A percentile compares a stretch with the other conserved stretches of the same genome.
Conservation (phyloP, 1,140 invertebrate genomes). For the Dufourea novaeangliae region DNA sequence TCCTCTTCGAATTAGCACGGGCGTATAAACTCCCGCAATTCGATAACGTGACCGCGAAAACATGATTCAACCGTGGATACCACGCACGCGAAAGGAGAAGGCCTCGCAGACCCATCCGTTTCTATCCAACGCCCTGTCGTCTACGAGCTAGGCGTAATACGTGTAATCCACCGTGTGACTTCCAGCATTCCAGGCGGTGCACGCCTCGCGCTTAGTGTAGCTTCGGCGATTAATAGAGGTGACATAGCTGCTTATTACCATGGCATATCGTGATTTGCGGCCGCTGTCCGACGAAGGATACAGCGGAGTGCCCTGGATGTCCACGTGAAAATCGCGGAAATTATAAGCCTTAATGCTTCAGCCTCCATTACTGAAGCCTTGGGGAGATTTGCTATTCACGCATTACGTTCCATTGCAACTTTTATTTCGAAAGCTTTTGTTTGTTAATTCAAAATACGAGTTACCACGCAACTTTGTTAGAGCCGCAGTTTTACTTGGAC, state of each 20-base stretch:
- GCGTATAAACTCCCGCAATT: conserved; percentile 44
- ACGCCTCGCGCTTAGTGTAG: conserved; percentile 14
- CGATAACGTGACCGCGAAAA: conserved; percentile 41
- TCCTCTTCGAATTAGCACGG: conserved; percentile 39
- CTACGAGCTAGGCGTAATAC: neutral
- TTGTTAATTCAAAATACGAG: neutral
- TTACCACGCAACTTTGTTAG: neutral
- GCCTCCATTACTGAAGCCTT: neutral
- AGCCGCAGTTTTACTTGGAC: neutral
- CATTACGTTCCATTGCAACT: neutral
- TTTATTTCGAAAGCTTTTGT: neutral
- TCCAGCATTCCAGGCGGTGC: conserved; percentile 48
- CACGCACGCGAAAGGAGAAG: conserved; percentile 22
- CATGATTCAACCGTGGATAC: conserved; percentile 25
- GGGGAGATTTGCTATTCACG: neutral
- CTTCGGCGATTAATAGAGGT: conserved; percentile 58
- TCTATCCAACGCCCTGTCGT: neutral
- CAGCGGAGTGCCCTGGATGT: neutral
- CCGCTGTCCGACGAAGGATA: neutral
- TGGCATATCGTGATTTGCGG: conserved; percentile 24
- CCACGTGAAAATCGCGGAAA: neutral
- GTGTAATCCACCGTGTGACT: conserved; percentile 46
- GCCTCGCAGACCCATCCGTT: neutral
- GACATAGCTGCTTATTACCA: conserved; percentile 57
- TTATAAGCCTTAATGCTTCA: neutral